Evolutionary conservation across 2,113 vertebrate species (phyloP).

Genomic region (Melanerpes formicivorus): DNA sequence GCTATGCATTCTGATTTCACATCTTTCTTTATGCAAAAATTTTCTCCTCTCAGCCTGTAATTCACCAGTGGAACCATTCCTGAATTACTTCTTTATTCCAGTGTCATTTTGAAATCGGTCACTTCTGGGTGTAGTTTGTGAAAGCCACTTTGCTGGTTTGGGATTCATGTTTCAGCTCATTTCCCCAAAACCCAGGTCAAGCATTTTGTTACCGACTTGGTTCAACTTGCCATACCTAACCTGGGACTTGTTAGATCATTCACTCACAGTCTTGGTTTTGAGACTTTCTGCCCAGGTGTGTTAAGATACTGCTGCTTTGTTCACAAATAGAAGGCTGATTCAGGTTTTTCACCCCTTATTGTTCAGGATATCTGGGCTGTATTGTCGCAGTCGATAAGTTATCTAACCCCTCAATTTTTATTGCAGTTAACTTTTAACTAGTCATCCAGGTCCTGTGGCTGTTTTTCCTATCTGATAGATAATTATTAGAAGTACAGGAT

Average conservation of each 20-base stretch:
- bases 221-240: background rate
- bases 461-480: background rate
- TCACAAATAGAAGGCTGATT: background rate
- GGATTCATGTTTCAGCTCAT: background rate
- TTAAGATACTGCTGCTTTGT: background rate
- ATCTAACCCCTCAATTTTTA: background rate
- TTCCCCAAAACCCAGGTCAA: background rate
- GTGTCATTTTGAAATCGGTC: background rate
- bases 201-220: background rate
- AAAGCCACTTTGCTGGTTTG: background rate
- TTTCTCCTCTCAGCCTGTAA: background rate
- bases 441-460: background rate
- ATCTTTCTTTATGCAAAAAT: background rate
- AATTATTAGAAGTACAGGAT: fast-evolving
- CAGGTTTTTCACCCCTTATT: fast-evolving
- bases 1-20: background rate
- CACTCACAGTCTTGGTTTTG: background rate
- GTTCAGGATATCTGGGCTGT: background rate
- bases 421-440: constrained; percentile 6
- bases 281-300: background rate
- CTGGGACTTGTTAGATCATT: background rate
- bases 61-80: background rate
- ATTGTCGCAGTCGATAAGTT: background rate
- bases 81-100: background rate
- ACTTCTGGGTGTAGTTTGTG: background rate